Percentiles rank a stretch among this genome's conserved stretches.
Conservation (phyloP, 2,888 invertebrate genomes). For the Plebejus melissa region DNA sequence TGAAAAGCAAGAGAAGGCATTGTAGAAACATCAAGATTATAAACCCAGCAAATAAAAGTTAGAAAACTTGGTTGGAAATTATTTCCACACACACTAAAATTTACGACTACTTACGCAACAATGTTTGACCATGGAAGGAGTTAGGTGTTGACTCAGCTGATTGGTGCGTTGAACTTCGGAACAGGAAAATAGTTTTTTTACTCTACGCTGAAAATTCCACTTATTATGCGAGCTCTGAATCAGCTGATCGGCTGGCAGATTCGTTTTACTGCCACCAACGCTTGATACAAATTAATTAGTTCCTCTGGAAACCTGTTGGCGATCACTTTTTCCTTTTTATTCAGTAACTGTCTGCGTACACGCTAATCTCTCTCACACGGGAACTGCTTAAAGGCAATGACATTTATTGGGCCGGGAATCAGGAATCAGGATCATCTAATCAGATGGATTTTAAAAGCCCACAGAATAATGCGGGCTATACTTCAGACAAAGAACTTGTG, state of each 20-base stretch:
- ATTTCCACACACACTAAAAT: conserved; percentile 13
- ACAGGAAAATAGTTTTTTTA: conserved; percentile 48
- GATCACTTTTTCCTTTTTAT: conserved; percentile 27
- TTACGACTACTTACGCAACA: conserved; percentile 47
- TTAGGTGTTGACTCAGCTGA: conserved; percentile 65
- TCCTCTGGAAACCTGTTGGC: conserved; percentile 27
- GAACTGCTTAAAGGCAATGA: neutral
- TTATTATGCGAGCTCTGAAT: conserved; percentile 42
- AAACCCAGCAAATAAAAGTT: neutral
- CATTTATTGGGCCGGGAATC: neutral
- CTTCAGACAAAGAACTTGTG: neutral
- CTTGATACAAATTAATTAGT: conserved; percentile 36
- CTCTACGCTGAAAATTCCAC: conserved; percentile 43
- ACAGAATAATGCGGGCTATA: neutral
- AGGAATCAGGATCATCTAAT: conserved; percentile 10
- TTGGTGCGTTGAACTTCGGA: conserved; percentile 67
- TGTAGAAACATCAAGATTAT: neutral
- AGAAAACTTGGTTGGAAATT: neutral
- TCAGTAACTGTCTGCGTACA: conserved; percentile 20
- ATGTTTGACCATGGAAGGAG: conserved; percentile 48
- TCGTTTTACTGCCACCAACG: conserved; percentile 32
- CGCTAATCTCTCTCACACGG: neutral
- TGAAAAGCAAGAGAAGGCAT: neutral
- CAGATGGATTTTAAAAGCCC: neutral
- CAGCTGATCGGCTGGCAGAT: conserved; percentile 42